Base-by-base conservation (phyloP, 2,888 invertebrate species). In the Lottia scabra region DNA sequence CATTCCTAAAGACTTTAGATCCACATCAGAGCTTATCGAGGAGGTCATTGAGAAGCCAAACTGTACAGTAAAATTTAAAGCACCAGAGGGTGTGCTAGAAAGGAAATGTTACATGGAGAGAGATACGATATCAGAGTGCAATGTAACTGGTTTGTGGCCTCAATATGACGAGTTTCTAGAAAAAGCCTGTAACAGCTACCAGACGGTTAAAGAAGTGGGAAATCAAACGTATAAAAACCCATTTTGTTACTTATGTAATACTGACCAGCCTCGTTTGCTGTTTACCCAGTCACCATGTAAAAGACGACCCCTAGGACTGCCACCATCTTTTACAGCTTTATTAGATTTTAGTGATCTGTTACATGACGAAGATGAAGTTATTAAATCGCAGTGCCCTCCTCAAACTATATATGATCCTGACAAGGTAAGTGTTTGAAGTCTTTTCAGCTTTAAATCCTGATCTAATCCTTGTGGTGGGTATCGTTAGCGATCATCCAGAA, bases 171-270 rank as follows among this genome's bases (percentile, higher is more conserved):
- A 56, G 26, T 75, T 76, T 45, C 16, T 72, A 13, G 75, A 78
- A 26, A 69, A 74, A 48, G 75, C 78, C 5, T 78, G 78, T 63
- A 46, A 65, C 13, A 71, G 73, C 13, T 76, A 74, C 71, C 65
- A 72, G 5, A 76, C 76, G 3, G 74, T 70, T 6, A 67, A 64
- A 45, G 27, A 67, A 38, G 67, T 71, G 23, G 67, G 30, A 1
- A 62, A 56, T 12, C 44, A 63, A 23, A 13, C 67, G 63, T 78
- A 75, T 56, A 70, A 71, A 65, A 78, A 78, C 46, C 69, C 74
- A 13, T 78, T 76, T 69, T 78, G 78, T 65, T 78, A 65, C 66
- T 46, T 76, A 64, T 78, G 78, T 65, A 78, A 78, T 67, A 43
- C 70, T 15, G 66, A 70, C 16, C 27, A 46, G n/a, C 26, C 46